Evolutionary conservation across 2,797 vertebrate genomes (phyloP).

Genomic region (Enteromius argenteus): DNA sequence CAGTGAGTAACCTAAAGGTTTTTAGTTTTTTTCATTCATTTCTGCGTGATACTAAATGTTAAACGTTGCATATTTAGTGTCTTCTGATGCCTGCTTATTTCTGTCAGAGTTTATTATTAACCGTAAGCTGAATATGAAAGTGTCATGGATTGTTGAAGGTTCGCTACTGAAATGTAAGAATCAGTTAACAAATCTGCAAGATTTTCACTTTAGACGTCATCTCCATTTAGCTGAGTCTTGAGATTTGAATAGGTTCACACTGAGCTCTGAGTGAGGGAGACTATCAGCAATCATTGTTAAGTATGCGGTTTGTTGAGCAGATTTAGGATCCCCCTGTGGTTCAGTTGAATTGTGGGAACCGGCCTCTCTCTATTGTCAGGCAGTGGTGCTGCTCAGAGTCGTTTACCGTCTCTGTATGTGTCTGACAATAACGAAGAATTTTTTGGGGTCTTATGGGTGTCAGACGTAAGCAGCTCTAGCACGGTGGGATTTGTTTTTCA

Average conservation of each 20-base stretch:
- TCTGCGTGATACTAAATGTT: not conserved
- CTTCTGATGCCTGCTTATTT: not conserved
- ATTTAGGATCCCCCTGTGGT: constrained; percentile 57
- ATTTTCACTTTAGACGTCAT: not conserved
- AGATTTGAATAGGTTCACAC: constrained; percentile 36
- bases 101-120: constrained; percentile 3
- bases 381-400: not conserved
- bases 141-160: not conserved
- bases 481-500: constrained; percentile 19
- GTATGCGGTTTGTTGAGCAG: constrained; percentile 25
- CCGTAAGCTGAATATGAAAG: not conserved
- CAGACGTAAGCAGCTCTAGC: not conserved
- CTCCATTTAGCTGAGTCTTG: constrained; percentile 9
- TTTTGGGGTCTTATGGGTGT: constrained; percentile 13
- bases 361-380: constrained; percentile 45
- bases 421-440: constrained; percentile 23
- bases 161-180: constrained; percentile 25
- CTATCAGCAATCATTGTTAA: constrained; percentile 56
- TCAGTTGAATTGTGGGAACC: constrained; percentile 63
- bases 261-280: constrained; percentile 33
- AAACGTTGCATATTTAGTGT: not conserved
- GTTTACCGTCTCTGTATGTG: not conserved
- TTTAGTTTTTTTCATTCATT: not conserved
- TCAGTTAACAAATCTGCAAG: constrained; percentile 27
- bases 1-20: constrained; percentile 22